Percentiles rank a stretch among this genome's conserved stretches.
Conservation (phyloP, 2,113 vertebrate genomes). For the Chinchilla lanigera region DNA sequence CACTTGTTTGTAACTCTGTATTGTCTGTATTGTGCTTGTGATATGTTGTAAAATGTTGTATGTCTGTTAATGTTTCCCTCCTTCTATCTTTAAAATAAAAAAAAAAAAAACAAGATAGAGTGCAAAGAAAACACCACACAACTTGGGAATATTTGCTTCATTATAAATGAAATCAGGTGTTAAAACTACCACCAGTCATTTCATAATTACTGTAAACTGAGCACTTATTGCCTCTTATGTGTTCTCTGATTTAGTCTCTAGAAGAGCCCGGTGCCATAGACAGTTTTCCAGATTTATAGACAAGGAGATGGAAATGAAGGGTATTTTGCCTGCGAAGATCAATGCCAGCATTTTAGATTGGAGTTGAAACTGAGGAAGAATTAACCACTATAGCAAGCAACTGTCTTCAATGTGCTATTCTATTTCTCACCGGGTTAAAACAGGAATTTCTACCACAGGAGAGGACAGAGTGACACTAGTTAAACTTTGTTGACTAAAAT, state of each 20-base stretch:
- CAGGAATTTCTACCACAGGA: neutral
- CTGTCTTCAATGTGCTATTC: neutral
- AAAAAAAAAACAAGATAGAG: too few species aligned
- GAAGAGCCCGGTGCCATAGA: neutral
- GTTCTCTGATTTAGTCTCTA: neutral
- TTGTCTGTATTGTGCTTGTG: too few species aligned
- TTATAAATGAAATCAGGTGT: neutral
- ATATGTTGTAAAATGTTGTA: too few species aligned
- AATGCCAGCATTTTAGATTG: neutral
- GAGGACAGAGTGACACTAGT: neutral
- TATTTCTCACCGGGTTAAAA: neutral
- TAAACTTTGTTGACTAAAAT: neutral
- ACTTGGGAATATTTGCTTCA: neutral
- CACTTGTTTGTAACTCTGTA: too few species aligned
- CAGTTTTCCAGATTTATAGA: neutral
- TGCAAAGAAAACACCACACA: neutral
- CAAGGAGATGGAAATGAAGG: neutral
- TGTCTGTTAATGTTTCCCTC: too few species aligned
- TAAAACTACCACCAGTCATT: neutral
- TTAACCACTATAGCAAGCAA: neutral
- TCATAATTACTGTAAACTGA: neutral
- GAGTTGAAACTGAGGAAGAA: neutral
- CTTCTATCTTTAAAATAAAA: too few species aligned
- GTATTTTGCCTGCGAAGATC: neutral
- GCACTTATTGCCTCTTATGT: neutral